Evolutionary conservation across 2,888 invertebrate genomes (phyloP).

Genomic region (Dascillus cervinus): DNA sequence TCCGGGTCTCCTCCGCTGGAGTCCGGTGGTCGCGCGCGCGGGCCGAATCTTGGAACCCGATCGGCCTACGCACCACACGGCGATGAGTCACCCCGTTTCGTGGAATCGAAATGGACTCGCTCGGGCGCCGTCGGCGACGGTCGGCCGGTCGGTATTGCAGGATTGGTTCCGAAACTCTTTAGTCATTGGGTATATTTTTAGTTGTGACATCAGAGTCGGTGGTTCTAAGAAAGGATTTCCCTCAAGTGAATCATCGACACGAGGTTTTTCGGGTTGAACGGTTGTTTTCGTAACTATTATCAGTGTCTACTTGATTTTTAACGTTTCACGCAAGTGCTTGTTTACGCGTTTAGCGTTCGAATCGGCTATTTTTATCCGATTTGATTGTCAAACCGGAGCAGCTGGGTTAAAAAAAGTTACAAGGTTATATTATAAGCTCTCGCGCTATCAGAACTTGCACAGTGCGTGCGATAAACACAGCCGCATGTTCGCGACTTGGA

Average conservation of each 20-base stretch:
- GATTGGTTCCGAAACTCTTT: constrained; percentile 17
- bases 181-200: constrained; percentile 37
- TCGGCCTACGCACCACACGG: constrained; percentile 18
- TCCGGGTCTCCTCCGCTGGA: constrained; percentile 7
- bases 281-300: constrained; percentile 14
- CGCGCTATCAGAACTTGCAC: constrained; percentile 8
- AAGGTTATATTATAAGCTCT: constrained; percentile 31
- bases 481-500: constrained; percentile 8
- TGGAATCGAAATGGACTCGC: constrained; percentile 13
- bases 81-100: constrained; percentile 26
- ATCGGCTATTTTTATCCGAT: constrained; percentile 8
- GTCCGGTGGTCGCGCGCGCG: neutral
- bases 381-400: constrained; percentile 6
- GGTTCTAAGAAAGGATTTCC: constrained; percentile 42
- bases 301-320: constrained; percentile 11
- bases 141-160: constrained; percentile 8
- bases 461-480: constrained; percentile 11
- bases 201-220: constrained; percentile 41
- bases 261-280: constrained; percentile 26
- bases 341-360: constrained; percentile 3
- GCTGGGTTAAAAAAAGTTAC: constrained; percentile 13
- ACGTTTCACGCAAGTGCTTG: constrained; percentile 19
- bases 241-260: constrained; percentile 30
- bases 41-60: constrained; percentile 11
- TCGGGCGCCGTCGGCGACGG: constrained; percentile 14